These are phyloP conservation scores for Axinella damicornis DNA, from an alignment of 37 sponge, comb jelly and placozoan species.

Conservation along the genomic window DNA sequence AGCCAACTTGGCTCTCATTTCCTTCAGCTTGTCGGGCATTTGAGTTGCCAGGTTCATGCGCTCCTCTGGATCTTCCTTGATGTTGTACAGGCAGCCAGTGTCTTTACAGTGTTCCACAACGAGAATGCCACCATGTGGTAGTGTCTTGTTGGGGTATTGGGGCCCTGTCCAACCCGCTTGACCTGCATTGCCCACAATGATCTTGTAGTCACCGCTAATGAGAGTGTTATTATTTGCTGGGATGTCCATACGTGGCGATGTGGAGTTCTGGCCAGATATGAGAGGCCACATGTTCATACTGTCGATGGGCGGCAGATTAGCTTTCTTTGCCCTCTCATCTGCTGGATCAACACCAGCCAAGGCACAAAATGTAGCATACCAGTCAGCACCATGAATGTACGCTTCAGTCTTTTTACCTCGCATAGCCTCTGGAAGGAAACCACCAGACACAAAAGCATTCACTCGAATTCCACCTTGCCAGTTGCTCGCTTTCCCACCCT, in stretches of 20 bases:
- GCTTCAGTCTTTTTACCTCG: slow-evolving; percentile 46
- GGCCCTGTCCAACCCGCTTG: slow-evolving; percentile 53
- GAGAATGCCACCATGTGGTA: slow-evolving; percentile 30
- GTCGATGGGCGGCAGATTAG: no score
- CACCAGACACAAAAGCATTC: slow-evolving; percentile 13
- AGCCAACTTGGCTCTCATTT: slow-evolving; percentile 20
- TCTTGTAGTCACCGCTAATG: slow-evolving; percentile 48
- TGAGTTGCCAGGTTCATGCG: slow-evolving; percentile 14
- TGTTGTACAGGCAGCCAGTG: slow-evolving; percentile 38
- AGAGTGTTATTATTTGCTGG: neutral
- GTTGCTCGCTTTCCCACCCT: slow-evolving; percentile 10
- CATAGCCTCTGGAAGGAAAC: slow-evolving; percentile 25
- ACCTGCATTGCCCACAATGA: neutral
- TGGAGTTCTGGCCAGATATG: slow-evolving; percentile 16
- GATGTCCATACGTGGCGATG: slow-evolving; percentile 24
- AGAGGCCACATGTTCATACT: no score
- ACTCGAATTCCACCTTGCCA: no score
- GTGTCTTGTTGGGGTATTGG: slow-evolving; percentile 43
- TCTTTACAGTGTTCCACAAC: slow-evolving; percentile 10
- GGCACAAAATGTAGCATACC: slow-evolving; percentile 54
- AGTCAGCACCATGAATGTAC: no score
- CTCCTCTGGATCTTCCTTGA: slow-evolving; percentile 46
- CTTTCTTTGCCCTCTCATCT: no score
- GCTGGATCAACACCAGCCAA: no score
- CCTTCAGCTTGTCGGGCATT: slow-evolving; percentile 39